phyloP scores from a whole-genome alignment of 2,888 invertebrate genomes.

The Amblyjoppa fuscipennis region DNA sequence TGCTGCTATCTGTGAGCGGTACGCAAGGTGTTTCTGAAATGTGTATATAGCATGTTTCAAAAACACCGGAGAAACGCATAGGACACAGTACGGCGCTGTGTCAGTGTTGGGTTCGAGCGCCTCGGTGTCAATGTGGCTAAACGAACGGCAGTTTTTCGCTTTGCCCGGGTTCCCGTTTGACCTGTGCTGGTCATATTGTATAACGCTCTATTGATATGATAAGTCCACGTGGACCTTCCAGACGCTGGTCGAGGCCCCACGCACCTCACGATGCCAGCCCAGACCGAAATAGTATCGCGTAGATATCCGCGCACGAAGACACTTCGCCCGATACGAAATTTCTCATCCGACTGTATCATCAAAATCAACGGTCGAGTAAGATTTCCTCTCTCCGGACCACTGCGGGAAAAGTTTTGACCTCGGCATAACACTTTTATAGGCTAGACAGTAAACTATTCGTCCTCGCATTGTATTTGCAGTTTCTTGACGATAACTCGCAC shows the following conservation, averaged over 20 bases:
- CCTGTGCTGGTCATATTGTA: not conserved
- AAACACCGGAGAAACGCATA: not conserved
- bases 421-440: too few relatives aligned
- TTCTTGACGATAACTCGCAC: too few relatives aligned
- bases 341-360: too few relatives aligned
- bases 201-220: slow-evolving; percentile 8
- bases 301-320: slow-evolving; percentile 3
- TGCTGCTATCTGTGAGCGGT: slow-evolving; percentile 65
- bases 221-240: slow-evolving; percentile 45
- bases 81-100: not conserved
- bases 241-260: not conserved
- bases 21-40: slow-evolving; percentile 29
- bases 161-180: not conserved
- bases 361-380: too few relatives aligned
- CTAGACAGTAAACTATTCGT: too few relatives aligned
- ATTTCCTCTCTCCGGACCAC: too few relatives aligned
- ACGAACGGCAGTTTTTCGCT: slow-evolving; percentile 6
- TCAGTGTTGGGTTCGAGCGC: too few relatives aligned
- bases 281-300: slow-evolving; percentile 12
- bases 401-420: too few relatives aligned
- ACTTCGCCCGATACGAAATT: not conserved
- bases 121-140: not conserved
- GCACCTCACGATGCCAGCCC: slow-evolving; percentile 16
- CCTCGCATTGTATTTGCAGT: too few relatives aligned
- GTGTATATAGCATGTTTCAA: not conserved